phyloP scores from a whole-genome alignment of 1,140 invertebrate species.

The Danaus melanippus region DNA sequence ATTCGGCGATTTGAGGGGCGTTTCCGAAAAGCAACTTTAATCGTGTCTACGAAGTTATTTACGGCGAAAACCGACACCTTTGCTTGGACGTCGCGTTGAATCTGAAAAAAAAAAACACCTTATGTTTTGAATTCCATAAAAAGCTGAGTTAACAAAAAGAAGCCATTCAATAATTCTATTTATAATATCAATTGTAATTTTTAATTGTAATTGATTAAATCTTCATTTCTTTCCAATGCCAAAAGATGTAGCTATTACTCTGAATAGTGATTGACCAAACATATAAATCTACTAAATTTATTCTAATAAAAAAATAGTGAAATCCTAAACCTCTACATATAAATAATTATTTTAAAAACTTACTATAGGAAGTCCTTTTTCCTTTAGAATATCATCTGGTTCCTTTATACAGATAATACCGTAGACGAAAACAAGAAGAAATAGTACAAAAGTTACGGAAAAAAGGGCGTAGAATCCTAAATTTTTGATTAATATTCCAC shows the following conservation, averaged over 20 bases:
- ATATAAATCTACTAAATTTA: no score
- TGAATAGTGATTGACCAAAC: no score
- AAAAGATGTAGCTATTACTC: no score
- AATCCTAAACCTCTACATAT: no score
- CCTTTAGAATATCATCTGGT: slow-evolving; percentile 52
- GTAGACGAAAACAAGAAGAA: slow-evolving; percentile 79
- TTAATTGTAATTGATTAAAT: no score
- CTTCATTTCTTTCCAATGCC: no score
- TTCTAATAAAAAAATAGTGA: no score
- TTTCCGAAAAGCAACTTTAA: slow-evolving; percentile 76
- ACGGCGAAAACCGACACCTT: slow-evolving; percentile 74
- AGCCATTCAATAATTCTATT: no score
- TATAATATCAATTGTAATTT: no score
- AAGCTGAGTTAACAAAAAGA: no score
- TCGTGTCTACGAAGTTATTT: slow-evolving; percentile 75
- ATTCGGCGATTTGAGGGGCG: slow-evolving; percentile 73
- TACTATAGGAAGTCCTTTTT: slow-evolving; percentile 48
- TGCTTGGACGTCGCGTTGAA: slow-evolving; percentile 30
- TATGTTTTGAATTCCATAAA: not conserved
- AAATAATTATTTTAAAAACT: slow-evolving; percentile 20
- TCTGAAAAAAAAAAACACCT: slow-evolving; percentile 34
- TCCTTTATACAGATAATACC: slow-evolving; percentile 78
- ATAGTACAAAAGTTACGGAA: slow-evolving; percentile 79
- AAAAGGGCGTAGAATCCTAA: slow-evolving; percentile 87
- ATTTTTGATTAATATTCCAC: slow-evolving; percentile 77